Conservation (phyloP, 2,797 vertebrate genomes). For the Gorsachius magnificus region DNA sequence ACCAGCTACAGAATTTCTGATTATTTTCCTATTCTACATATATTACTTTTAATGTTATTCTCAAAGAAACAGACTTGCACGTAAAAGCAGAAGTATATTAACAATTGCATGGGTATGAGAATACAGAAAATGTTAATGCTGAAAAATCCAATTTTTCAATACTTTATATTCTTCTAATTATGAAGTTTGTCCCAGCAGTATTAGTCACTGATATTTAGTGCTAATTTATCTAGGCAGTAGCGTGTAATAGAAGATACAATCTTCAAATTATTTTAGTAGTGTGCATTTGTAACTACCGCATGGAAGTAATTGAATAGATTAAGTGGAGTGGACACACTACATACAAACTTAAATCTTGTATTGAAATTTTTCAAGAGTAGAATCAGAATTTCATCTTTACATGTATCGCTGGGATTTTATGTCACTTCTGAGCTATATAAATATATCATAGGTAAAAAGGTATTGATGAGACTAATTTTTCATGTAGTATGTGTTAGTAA, state of each 20-base stretch:
- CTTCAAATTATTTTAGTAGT: neutral
- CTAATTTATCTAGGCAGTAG: neutral
- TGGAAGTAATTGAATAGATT: neutral
- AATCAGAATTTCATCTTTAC: neutral
- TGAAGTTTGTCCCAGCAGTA: neutral
- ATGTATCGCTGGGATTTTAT: neutral
- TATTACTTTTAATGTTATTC: neutral
- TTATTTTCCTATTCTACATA: neutral
- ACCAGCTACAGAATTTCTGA: neutral
- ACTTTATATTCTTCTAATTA: neutral
- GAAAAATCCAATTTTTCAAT: neutral
- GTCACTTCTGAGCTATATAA: neutral
- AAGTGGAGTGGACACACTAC: neutral
- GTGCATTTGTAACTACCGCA: neutral
- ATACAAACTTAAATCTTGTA: neutral
- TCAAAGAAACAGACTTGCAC: neutral
- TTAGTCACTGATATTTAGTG: neutral
- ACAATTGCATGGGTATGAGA: neutral
- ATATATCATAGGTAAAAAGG: neutral
- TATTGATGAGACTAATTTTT: neutral
- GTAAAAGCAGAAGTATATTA: neutral
- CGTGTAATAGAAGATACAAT: neutral
- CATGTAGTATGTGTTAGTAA: neutral
- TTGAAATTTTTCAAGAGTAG: neutral
- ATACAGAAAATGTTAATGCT: neutral